These are phyloP conservation scores for Augochlora pura DNA, from an alignment of 1,140 invertebrate genomes.

Conservation along the genomic window DNA sequence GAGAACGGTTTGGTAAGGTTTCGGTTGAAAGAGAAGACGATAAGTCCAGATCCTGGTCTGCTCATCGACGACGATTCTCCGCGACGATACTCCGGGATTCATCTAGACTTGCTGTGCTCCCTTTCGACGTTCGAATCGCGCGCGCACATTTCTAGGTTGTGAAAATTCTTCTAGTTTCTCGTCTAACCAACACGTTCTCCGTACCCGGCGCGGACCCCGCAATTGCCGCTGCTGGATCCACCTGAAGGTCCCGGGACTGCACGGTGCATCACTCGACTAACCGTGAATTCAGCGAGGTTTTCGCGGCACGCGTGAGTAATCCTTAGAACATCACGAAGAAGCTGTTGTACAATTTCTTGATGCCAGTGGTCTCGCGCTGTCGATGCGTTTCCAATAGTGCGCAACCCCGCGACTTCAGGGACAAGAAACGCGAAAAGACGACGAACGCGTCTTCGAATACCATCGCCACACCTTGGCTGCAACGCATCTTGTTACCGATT, in stretches of 20 bases:
- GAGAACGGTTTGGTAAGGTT: conserved; percentile 30
- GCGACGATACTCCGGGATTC: conserved; percentile 4
- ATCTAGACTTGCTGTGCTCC: conserved; percentile 5
- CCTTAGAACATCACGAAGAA: conserved; percentile 92
- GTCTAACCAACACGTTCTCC: conserved; percentile 39
- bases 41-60: conserved; percentile 19
- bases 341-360: conserved; percentile 91
- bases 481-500: conserved; percentile 75
- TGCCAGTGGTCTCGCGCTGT: conserved; percentile 89
- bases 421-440: conserved; percentile 79
- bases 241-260: conserved; percentile 38
- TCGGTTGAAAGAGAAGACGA: conserved; percentile 22
- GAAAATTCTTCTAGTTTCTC: background rate
- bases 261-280: conserved; percentile 59
- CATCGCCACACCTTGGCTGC: conserved; percentile 76
- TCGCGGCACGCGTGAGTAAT: conserved; percentile 36
- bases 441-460: conserved; percentile 78
- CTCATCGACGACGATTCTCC: conserved; percentile 19
- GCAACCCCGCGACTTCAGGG: conserved; percentile 78
- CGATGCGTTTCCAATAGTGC: conserved; percentile 88
- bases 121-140: background rate
- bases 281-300: conserved; percentile 27
- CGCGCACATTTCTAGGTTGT: conserved; percentile 21
- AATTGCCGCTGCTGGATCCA: conserved; percentile 26
- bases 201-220: conserved; percentile 20